Evolutionary conservation across 2,888 invertebrate genomes (phyloP).

Genomic region (Merodon equestris): DNA sequence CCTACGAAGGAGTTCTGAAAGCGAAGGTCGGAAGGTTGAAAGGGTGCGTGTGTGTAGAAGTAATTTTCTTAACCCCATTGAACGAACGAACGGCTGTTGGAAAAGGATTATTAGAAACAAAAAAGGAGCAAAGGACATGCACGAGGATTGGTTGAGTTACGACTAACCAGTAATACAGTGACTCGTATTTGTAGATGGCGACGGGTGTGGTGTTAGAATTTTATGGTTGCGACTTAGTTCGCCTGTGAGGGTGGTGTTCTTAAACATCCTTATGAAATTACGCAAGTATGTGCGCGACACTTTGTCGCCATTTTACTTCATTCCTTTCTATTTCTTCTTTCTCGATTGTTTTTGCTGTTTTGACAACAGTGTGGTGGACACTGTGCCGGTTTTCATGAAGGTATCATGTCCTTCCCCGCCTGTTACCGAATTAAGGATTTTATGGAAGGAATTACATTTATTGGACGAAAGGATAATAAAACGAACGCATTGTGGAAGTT

Average conservation of each 20-base stretch:
- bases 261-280: slow-evolving; percentile 13
- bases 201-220: slow-evolving; percentile 41
- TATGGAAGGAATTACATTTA: slow-evolving; percentile 42
- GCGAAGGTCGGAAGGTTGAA: too few relatives aligned
- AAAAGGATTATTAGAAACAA: too few relatives aligned
- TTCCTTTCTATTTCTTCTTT: neutral
- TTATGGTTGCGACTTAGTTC: neutral
- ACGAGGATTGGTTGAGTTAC: slow-evolving; percentile 45
- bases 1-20: too few relatives aligned
- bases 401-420: slow-evolving; percentile 9
- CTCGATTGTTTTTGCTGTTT: neutral
- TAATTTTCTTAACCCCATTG: too few relatives aligned
- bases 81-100: too few relatives aligned
- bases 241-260: neutral
- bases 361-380: too few relatives aligned
- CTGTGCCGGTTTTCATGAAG: neutral
- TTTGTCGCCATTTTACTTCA: slow-evolving; percentile 51
- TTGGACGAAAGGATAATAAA: slow-evolving; percentile 27
- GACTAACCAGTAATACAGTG: neutral
- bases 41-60: neutral
- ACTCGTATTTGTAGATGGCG: slow-evolving; percentile 32
- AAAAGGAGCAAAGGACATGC: slow-evolving; percentile 11
- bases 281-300: slow-evolving; percentile 49
- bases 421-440: slow-evolving; percentile 21
- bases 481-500: slow-evolving; percentile 2